A percentile compares a stretch with the other conserved stretches of the same genome.
Conservation (phyloP, 2,113 vertebrate genomes). For the Bubalus kerabau region DNA sequence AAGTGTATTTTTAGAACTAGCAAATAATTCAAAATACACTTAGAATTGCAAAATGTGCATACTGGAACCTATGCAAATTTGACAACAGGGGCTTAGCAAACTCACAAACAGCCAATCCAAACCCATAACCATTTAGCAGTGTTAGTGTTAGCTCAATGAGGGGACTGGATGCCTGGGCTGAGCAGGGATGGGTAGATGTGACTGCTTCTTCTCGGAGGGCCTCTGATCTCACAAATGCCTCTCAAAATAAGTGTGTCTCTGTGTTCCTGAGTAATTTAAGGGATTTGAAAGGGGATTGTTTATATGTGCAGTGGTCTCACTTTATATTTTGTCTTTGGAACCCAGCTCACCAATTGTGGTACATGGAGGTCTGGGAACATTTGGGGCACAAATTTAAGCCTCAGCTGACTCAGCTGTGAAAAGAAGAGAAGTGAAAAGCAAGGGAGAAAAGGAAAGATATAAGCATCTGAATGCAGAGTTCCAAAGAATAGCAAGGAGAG, state of each 20-base stretch:
- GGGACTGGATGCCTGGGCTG: too few species aligned
- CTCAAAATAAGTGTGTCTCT: background rate
- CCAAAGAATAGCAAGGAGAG: too few species aligned
- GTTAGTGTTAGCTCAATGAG: rapidly evolving
- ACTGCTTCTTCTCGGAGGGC: background rate
- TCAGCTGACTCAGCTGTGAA: background rate
- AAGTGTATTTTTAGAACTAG: background rate
- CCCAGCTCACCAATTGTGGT: background rate
- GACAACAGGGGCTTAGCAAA: background rate
- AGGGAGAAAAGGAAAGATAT: too few species aligned
- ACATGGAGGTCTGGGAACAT: background rate
- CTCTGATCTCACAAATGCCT: background rate
- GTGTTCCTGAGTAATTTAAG: background rate
- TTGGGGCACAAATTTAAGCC: background rate
- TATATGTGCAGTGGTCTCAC: background rate
- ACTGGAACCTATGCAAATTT: background rate
- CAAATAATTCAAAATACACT: background rate
- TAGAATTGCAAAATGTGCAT: background rate
- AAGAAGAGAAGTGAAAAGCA: too few species aligned
- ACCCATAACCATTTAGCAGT: background rate
- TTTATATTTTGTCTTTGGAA: background rate
- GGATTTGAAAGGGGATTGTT: background rate
- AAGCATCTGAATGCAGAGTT: too few species aligned
- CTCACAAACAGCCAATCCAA: background rate
- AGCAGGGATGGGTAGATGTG: background rate